Evolutionary conservation across 2,797 vertebrate species (phyloP).

Genomic region (Clarias fuscus): DNA sequence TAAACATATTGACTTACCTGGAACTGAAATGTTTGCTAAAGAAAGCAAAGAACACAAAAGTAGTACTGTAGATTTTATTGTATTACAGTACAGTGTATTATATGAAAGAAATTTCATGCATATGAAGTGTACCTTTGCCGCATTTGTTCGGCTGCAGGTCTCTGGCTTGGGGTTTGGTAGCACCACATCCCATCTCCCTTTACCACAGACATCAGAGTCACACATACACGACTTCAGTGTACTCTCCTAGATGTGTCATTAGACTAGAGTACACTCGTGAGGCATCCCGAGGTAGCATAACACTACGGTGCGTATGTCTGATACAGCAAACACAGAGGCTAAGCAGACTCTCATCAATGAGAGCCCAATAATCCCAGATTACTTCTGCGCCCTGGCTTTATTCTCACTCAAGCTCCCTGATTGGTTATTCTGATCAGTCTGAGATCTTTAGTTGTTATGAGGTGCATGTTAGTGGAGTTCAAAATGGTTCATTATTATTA

Average conservation of each 20-base stretch:
- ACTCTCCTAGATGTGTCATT: background rate
- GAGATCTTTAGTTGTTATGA: background rate
- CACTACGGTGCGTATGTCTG: background rate
- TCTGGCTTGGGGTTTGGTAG: constrained; percentile 66
- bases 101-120: too few relatives aligned
- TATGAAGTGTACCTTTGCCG: constrained; percentile 64
- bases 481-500: background rate
- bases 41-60: constrained; percentile 32
- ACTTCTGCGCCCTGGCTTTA: background rate
- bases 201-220: constrained; percentile 29
- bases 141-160: constrained; percentile 68
- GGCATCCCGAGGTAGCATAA: background rate
- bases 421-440: background rate
- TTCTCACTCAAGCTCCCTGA: background rate
- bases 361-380: constrained; percentile 29
- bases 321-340: background rate
- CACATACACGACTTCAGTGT: background rate
- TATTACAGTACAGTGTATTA: background rate
- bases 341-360: constrained; percentile 19
- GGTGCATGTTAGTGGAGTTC: background rate
- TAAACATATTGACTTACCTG: constrained; percentile 64
- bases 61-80: too few relatives aligned
- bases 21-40: constrained; percentile 66
- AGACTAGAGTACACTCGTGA: background rate
- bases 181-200: constrained; percentile 83